Conservation (phyloP, 53 echinoderm and acorn worm genomes). For the Patiria pectinifera region DNA sequence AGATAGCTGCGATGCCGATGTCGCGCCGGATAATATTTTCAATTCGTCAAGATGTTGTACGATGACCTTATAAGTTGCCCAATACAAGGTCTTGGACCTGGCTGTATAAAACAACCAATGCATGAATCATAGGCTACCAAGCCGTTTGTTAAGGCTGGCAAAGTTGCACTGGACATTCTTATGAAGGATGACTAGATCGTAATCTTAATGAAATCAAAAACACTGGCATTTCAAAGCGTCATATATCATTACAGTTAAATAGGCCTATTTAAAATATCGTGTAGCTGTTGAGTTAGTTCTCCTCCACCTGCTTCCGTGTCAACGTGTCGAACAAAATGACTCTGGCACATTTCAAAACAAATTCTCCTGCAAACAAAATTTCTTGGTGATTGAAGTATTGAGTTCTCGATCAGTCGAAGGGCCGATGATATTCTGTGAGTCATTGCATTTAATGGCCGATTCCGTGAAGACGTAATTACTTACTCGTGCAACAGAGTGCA, state of each 20-base stretch:
- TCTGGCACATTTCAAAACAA: neutral
- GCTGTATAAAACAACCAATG: neutral
- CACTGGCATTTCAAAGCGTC: neutral
- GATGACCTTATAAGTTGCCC: neutral
- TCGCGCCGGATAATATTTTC: conserved; percentile 4
- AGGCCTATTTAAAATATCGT: neutral
- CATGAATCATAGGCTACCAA: neutral
- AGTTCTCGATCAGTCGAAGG: neutral
- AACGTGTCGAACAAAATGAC: neutral
- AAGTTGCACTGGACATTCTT: neutral
- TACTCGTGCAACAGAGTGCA: neutral
- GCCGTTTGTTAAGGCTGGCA: neutral
- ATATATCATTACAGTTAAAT: neutral
- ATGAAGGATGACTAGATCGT: neutral
- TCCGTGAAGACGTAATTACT: neutral
- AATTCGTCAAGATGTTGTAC: conserved; percentile 22
- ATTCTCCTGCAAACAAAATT: neutral
- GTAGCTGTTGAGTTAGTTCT: neutral
- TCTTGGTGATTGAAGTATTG: neutral
- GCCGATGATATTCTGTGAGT: neutral
- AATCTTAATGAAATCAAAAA: neutral
- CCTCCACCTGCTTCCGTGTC: neutral
- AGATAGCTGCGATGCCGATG: conserved; percentile 38
- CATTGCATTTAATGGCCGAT: neutral
- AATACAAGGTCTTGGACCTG: neutral